Evolutionary conservation across 2,113 vertebrate genomes (phyloP).

Genomic region (Naja naja): DNA sequence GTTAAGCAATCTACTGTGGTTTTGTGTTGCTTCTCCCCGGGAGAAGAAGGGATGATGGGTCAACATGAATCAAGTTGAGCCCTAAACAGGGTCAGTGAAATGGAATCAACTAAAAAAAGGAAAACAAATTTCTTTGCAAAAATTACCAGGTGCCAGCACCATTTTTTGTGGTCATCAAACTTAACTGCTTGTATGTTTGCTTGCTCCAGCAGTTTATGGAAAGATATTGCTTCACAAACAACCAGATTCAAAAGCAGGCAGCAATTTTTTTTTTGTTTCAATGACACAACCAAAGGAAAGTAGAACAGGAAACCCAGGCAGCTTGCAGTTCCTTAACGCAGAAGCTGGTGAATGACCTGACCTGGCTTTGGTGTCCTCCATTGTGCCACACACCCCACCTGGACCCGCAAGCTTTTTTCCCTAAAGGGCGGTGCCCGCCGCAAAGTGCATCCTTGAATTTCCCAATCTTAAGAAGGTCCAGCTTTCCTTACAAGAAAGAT

Average conservation of each 20-base stretch:
- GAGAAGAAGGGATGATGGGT: background rate
- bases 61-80: background rate
- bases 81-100: background rate
- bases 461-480: background rate
- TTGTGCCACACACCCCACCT: background rate
- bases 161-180: too few species aligned
- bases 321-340: background rate
- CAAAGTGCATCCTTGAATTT: background rate
- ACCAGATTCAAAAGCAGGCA: background rate
- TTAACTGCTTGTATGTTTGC: background rate
- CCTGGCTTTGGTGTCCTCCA: background rate
- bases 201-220: fast-evolving
- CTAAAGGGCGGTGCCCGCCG: too few species aligned
- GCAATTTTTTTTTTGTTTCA: background rate
- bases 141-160: background rate
- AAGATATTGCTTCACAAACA: background rate
- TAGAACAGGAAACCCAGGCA: background rate
- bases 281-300: background rate
- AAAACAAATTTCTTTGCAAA: background rate
- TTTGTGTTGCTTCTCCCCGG: background rate
- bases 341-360: too few species aligned
- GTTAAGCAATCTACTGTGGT: background rate
- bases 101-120: background rate
- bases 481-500: background rate
- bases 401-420: background rate